Evolutionary conservation across 35 echinoderm and acorn worm genomes (phyloP).

Genomic region (Apostichopus japonicus): DNA sequence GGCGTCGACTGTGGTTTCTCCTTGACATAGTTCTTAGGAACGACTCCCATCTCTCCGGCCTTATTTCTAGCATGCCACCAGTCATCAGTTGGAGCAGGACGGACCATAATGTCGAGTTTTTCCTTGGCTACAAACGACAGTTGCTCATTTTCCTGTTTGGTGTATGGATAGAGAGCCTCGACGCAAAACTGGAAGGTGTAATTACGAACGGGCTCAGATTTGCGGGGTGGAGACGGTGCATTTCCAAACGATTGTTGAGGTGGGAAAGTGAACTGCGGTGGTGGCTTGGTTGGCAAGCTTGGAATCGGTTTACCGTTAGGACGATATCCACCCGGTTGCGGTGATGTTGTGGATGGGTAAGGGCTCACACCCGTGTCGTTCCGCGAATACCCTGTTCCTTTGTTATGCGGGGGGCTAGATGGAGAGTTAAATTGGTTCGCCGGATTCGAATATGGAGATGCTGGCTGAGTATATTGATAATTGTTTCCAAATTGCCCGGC

Average conservation of each 20-base stretch:
- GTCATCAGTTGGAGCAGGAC: not conserved
- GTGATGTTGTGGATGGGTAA: not conserved
- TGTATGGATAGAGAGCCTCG: conserved; percentile 31
- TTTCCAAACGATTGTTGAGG: not conserved
- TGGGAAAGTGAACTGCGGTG: not conserved
- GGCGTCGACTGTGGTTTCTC: not conserved
- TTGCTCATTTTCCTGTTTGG: not conserved
- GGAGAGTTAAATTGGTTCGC: not conserved
- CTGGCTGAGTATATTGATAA: not conserved
- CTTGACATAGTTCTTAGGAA: conserved; percentile 40
- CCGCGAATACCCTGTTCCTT: too few species aligned
- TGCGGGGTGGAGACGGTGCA: not conserved
- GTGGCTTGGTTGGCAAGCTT: not conserved
- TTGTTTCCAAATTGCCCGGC: not conserved
- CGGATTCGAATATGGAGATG: not conserved
- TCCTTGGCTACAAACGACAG: conserved; percentile 13
- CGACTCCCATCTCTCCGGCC: conserved; percentile 19
- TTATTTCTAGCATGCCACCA: conserved; percentile 42
- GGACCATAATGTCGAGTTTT: conserved; percentile 16
- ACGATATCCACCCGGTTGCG: not conserved
- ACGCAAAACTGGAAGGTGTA: conserved; percentile 42
- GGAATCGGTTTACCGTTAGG: not conserved
- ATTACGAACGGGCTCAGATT: not conserved
- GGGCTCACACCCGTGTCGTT: not conserved
- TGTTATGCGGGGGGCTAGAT: not conserved